A percentile compares a stretch with the other conserved stretches of the same genome.
Conservation (phyloP, 2,113 vertebrate species). For the Nicator chloris region DNA sequence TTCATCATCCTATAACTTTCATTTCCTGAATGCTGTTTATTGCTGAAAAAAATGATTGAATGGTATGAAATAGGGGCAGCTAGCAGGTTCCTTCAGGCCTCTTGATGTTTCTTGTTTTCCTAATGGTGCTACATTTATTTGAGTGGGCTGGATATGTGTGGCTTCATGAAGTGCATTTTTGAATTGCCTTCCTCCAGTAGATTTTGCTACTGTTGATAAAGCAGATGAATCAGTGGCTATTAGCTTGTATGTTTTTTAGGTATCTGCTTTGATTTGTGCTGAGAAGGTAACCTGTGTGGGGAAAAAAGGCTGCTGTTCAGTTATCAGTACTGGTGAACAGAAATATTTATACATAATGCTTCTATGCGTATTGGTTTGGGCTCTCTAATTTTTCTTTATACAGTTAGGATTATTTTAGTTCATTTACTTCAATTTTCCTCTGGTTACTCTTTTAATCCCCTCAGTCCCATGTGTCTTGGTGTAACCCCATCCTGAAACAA, state of each 20-base stretch:
- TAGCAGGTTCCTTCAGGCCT: background rate
- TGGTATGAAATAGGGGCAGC: background rate
- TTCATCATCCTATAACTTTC: background rate
- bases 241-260: background rate
- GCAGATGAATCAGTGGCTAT: background rate
- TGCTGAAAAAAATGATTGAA: background rate
- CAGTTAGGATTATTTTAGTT: background rate
- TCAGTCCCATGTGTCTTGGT: background rate
- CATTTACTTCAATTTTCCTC: background rate
- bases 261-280: background rate
- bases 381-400: background rate
- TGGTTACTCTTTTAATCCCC: background rate
- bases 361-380: background rate
- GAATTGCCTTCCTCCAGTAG: background rate
- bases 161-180: background rate
- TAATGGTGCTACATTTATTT: background rate
- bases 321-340: background rate
- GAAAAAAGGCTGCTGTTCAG: background rate
- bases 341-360: background rate
- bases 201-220: conserved; percentile 13
- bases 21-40: background rate
- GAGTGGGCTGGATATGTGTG: background rate
- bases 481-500: background rate
- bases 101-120: background rate
- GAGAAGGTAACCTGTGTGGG: background rate